These are phyloP conservation scores for Thunnus maccoyii DNA, from an alignment of 2,113 vertebrate genomes.

Conservation along the genomic window DNA sequence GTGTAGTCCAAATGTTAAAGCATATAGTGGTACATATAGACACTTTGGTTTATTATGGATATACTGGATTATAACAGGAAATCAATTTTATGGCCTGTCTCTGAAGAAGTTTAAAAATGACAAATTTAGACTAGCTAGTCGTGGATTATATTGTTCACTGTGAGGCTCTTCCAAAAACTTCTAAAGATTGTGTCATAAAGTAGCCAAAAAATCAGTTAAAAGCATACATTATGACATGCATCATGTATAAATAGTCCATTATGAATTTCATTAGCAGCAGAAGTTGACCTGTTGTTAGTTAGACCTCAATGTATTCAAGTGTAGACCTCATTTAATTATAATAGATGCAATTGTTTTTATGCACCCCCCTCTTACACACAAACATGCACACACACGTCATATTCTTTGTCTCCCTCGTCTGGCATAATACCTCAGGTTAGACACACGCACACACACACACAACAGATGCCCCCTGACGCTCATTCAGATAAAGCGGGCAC, in stretches of 20 bases:
- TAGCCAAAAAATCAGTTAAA: not conserved
- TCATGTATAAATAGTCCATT: not conserved
- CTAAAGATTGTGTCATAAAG: not conserved
- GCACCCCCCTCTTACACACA: constrained; percentile 17
- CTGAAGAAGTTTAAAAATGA: no score
- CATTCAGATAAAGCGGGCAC: constrained; percentile 77
- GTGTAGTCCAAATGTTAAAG: no score
- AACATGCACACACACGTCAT: constrained; percentile 42
- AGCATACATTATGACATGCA: not conserved
- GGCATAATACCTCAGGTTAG: constrained; percentile 75
- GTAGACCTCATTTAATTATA: constrained; percentile 69
- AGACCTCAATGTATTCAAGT: constrained; percentile 49
- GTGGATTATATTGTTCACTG: no score
- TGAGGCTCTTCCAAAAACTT: not conserved
- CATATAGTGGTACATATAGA: no score
- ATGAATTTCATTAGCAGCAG: constrained; percentile 44
- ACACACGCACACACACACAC: constrained; percentile 51
- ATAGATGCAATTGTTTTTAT: constrained; percentile 71
- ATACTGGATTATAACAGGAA: no score
- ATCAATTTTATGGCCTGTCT: not conserved
- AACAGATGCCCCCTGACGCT: constrained; percentile 81
- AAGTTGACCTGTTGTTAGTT: constrained; percentile 62
- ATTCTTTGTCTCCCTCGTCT: constrained; percentile 70
- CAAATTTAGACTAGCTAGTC: no score
- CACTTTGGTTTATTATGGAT: no score